Conservation (phyloP, 2,888 invertebrate species). For the Adelognathus sp. region DNA sequence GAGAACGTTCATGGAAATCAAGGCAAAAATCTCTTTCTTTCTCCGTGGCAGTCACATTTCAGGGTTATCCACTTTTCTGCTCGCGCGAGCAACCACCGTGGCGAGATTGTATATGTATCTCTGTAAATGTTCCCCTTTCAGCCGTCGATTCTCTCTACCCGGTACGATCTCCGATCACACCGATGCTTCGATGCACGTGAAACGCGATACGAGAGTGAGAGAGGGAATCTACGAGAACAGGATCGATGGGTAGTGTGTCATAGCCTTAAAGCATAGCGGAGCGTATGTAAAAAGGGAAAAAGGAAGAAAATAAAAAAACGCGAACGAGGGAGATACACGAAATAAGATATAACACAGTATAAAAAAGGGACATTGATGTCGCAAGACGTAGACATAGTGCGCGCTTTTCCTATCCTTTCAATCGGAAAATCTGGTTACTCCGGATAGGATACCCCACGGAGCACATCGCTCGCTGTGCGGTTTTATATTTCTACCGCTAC, state of each 20-base stretch:
- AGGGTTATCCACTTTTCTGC: conserved; percentile 61
- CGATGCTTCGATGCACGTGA: conserved; percentile 30
- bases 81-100: conserved; percentile 37
- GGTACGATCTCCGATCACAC: conserved; percentile 20
- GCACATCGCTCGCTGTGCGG: conserved; percentile 39
- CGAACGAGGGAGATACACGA: conserved; percentile 16
- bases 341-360: conserved; percentile 27
- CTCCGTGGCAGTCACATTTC: conserved; percentile 53
- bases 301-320: conserved; percentile 26
- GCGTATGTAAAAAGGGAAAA: conserved; percentile 26
- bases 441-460: conserved; percentile 50
- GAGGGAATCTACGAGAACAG: conserved; percentile 31
- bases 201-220: conserved; percentile 45
- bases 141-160: conserved; percentile 41
- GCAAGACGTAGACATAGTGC: conserved; percentile 61
- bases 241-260: conserved; percentile 52
- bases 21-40: conserved; percentile 37
- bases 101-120: not conserved
- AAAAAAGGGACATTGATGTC: conserved; percentile 59
- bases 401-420: conserved; percentile 64
- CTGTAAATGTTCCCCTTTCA: conserved; percentile 26
- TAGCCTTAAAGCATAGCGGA: no score
- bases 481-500: conserved; percentile 47
- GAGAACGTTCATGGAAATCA: conserved; percentile 36
- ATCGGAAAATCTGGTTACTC: conserved; percentile 65